These are phyloP conservation scores for Drosophila antonietae DNA, from an alignment of 2,888 invertebrate species.

Conservation along the genomic window DNA sequence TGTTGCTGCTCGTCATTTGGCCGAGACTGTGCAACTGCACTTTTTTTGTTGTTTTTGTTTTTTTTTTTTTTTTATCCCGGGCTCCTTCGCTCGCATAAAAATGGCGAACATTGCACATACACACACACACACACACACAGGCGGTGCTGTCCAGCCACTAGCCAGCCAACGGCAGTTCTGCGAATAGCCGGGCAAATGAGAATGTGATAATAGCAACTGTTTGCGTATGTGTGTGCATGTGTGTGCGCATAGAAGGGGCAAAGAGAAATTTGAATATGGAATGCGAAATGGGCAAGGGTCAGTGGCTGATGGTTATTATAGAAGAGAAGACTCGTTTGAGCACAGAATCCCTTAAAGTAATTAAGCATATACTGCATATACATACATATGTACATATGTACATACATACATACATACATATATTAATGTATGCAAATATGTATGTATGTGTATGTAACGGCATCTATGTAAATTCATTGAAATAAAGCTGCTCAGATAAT, in stretches of 20 bases:
- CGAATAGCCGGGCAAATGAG: constrained; percentile 59
- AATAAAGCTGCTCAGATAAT: neutral
- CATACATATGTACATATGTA: neutral
- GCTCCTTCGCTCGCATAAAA: constrained; percentile 43
- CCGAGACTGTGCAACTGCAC: constrained; percentile 53
- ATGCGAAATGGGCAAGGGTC: constrained; percentile 38
- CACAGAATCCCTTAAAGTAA: constrained; percentile 17
- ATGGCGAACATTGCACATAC: constrained; percentile 29
- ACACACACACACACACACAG: constrained; percentile 4
- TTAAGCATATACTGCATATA: neutral
- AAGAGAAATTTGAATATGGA: constrained; percentile 17
- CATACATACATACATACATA: neutral
- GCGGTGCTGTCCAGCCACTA: constrained; percentile 35
- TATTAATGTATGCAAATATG: neutral
- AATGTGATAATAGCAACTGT: constrained; percentile 54
- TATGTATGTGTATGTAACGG: neutral
- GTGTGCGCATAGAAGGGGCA: constrained; percentile 23
- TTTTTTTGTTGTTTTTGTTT: constrained; percentile 49
- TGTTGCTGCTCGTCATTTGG: constrained; percentile 49
- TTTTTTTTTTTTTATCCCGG: constrained; percentile 14
- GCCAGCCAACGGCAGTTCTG: constrained; percentile 63
- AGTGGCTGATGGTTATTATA: constrained; percentile 22
- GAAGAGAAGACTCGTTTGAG: constrained; percentile 21
- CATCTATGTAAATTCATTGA: neutral
- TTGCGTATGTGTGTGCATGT: constrained; percentile 11